Base-by-base conservation (phyloP, 92 coral and sea anemone genomes). In the Paramuricea clavata region DNA sequence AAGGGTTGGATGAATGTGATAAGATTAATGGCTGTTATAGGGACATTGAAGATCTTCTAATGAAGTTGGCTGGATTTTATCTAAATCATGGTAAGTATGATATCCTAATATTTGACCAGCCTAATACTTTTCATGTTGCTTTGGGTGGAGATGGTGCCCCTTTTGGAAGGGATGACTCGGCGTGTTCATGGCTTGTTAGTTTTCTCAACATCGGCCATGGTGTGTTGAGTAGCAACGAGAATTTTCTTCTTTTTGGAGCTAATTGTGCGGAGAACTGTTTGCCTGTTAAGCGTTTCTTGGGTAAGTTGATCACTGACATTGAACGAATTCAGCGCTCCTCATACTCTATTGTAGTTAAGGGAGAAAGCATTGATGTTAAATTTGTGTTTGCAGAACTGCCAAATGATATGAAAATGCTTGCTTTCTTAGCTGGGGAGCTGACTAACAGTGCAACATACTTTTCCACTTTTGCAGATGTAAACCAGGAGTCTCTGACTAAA, bases 121-220 rank as follows among this genome's bases (percentile, higher is more conserved):
- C 76, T 69, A 47, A 62, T 57, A 68, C 76, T 12, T 83, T 47
- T 30, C 76, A 69, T 68, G 68, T 83, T 43, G 87, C 80, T 62
- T 47, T 89, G 73, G 92, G 88, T 19, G 85, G 92, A 25, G 88
- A 89, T 76, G 91, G 91, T 47, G 91, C 88, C n/a, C 91, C 88
- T 4, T 70, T 81, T 65, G 72, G 90, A 6, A 87, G 80, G 72
- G 86, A 87, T 22, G 87, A 81, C 35, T 25, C 87, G 19, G 86
- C 91, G 27, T 61, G 69, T 54, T 78, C 87, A 15, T 81, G 91
- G 87, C 87, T 87, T 4, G 91, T 81, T 36, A 69, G 82, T 71
- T 79, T 87, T 56, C 19, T 87, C 5, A 86, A 86, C 67, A 64
- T 67, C 21, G 86, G 90, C 9, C 83, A 78, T 25, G 85, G 81